These are phyloP conservation scores for Lepus americanus DNA, from an alignment of 2,113 vertebrate genomes.

Conservation along the genomic window DNA sequence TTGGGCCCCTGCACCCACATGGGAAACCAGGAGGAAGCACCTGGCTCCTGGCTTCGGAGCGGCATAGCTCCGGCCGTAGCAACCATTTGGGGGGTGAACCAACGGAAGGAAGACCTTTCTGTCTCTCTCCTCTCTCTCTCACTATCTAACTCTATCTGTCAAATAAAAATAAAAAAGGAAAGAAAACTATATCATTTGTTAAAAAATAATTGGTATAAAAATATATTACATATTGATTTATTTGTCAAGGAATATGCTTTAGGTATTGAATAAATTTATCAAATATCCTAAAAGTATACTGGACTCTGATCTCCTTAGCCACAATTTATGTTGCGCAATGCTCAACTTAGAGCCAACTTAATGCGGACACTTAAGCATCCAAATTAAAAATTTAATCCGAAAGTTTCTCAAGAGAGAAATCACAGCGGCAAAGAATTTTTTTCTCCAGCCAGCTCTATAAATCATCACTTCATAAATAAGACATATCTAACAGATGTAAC, in stretches of 20 bases:
- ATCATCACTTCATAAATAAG: conserved; percentile 24
- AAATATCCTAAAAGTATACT: not conserved
- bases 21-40: too few species aligned
- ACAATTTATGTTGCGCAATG: not conserved
- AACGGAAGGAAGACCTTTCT: too few species aligned
- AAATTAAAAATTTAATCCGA: conserved; percentile 53
- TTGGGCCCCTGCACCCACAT: too few species aligned
- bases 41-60: too few species aligned
- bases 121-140: too few species aligned
- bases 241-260: conserved; percentile 17
- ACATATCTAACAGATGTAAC: not conserved
- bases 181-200: too few species aligned
- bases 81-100: too few species aligned
- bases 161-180: too few species aligned
- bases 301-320: not conserved
- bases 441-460: not conserved
- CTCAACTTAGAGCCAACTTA: not conserved
- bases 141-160: too few species aligned
- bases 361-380: conserved; percentile 6
- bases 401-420: conserved; percentile 14
- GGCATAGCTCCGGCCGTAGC: too few species aligned
- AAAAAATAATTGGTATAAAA: too few species aligned
- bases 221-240: not conserved
- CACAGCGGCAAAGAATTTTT: not conserved
- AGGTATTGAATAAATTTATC: not conserved